phyloP scores from a whole-genome alignment of 2,113 vertebrate genomes.

The Daubentonia madagascariensis region DNA sequence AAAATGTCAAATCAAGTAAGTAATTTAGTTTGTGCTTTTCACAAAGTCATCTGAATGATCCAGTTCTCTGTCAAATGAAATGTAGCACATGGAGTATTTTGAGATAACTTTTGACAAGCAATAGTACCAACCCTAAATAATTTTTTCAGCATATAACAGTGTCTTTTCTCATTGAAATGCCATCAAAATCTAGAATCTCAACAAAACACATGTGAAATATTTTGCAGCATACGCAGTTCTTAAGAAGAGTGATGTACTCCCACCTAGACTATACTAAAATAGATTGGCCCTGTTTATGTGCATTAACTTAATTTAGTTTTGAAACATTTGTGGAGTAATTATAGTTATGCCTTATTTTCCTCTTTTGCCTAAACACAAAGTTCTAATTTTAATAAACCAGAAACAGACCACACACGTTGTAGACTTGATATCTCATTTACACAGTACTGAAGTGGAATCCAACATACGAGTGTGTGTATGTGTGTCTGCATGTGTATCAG shows the following conservation, averaged over 20 bases:
- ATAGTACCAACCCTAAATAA: background rate
- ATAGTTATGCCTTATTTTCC: background rate
- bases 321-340: background rate
- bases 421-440: background rate
- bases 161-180: background rate
- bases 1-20: background rate
- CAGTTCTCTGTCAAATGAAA: conserved; percentile 14
- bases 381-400: background rate
- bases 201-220: background rate
- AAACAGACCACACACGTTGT: background rate
- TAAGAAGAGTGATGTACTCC: background rate
- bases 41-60: background rate
- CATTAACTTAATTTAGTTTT: background rate
- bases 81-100: background rate
- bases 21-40: background rate
- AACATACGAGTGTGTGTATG: background rate
- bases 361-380: background rate
- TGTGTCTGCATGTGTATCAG: background rate
- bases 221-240: background rate
- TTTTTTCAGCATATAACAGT: background rate
- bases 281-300: background rate
- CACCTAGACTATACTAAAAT: background rate
- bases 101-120: conserved; percentile 2
- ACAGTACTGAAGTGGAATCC: background rate
- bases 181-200: background rate